These are phyloP conservation scores for Lithobius niger DNA, from an alignment of 1,140 invertebrate genomes.

Conservation along the genomic window DNA sequence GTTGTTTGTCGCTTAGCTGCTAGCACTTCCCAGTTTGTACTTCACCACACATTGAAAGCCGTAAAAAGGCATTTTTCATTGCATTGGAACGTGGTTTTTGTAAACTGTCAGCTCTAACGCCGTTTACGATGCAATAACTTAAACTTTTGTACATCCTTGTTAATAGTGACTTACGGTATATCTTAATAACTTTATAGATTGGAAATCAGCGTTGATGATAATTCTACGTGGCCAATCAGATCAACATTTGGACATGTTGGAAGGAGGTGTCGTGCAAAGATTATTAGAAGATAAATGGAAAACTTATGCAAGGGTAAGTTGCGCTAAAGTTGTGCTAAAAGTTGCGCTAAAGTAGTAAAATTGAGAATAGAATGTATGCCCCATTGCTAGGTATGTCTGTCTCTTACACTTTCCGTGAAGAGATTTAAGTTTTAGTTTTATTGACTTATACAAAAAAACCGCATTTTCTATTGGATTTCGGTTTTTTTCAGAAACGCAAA, in stretches of 20 bases:
- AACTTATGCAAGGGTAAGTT: constrained; percentile 79
- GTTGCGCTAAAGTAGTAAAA: too few species aligned
- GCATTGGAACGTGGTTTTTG: too few species aligned
- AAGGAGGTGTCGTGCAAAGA: constrained; percentile 93
- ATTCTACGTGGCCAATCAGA: constrained; percentile 92
- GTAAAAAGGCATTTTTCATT: too few species aligned
- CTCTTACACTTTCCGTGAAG: too few species aligned
- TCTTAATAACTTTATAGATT: constrained; percentile 50
- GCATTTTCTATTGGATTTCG: not conserved
- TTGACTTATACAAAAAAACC: not conserved
- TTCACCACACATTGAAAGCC: too few species aligned
- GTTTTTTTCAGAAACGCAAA: not conserved
- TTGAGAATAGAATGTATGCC: too few species aligned
- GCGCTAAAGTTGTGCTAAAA: too few species aligned
- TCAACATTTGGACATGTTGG: constrained; percentile 96
- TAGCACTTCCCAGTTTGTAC: too few species aligned
- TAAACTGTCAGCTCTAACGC: too few species aligned
- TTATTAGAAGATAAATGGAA: constrained; percentile 99
- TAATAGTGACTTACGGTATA: not conserved
- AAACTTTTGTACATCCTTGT: too few species aligned
- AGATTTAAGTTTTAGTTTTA: not conserved
- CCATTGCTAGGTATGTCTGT: not conserved
- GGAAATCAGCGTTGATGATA: constrained; percentile 95
- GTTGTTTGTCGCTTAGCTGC: too few species aligned
- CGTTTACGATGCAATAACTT: too few species aligned